phyloP scores from a whole-genome alignment of 2,797 vertebrate genomes.

The Etheostoma perlongum region DNA sequence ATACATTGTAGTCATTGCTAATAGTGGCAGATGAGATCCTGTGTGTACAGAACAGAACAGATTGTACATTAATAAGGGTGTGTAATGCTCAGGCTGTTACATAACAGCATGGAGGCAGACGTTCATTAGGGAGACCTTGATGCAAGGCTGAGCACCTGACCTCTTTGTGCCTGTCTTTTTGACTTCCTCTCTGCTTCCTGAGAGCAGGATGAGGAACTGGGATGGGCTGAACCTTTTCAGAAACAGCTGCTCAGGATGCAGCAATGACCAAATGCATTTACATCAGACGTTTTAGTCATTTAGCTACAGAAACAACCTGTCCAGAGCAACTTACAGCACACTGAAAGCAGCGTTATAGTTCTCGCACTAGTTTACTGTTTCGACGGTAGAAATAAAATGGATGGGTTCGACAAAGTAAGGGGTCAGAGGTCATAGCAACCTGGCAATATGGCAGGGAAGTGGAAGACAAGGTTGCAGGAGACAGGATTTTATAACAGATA shows the following conservation, averaged over 20 bases:
- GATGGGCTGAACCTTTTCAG: slow-evolving; percentile 7
- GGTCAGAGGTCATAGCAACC: neutral
- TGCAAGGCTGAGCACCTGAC: slow-evolving; percentile 3
- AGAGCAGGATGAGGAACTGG: slow-evolving; percentile 32
- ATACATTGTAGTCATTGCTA: too few relatives aligned
- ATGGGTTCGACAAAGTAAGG: neutral
- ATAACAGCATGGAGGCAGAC: slow-evolving; percentile 1
- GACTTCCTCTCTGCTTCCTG: slow-evolving; percentile 44
- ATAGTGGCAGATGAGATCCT: neutral
- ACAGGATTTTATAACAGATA: neutral
- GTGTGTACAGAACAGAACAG: neutral
- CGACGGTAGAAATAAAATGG: too few relatives aligned
- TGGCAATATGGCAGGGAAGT: neutral
- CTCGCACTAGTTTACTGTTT: neutral
- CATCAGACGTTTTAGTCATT: neutral
- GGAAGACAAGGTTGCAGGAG: neutral
- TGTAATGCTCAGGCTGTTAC: slow-evolving; percentile 15
- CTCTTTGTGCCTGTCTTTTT: neutral
- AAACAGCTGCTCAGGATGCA: slow-evolving; percentile 5
- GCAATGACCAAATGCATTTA: neutral
- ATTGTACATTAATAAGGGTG: neutral
- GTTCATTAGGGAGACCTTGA: slow-evolving; percentile 3
- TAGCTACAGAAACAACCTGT: neutral
- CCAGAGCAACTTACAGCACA: neutral
- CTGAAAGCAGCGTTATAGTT: neutral